A percentile compares a stretch with the other conserved stretches of the same genome.
Conservation (phyloP, 2,888 invertebrate genomes). For the Hyppa rectilinea region DNA sequence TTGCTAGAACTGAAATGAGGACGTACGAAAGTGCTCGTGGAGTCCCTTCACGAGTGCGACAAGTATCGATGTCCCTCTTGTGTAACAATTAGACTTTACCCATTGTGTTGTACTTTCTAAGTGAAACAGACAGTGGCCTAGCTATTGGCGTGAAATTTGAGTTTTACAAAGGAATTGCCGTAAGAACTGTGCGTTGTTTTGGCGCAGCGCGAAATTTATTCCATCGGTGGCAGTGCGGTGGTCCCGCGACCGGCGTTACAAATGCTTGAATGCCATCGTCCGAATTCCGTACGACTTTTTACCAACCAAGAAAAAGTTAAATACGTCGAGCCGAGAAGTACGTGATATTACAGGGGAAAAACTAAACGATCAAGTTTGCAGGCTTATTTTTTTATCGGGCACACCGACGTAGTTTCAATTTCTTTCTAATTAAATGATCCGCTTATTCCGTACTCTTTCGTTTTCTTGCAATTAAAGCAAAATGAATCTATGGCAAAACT, state of each 20-base stretch:
- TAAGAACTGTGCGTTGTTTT: constrained; percentile 55
- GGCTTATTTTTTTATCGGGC: constrained; percentile 52
- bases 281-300: constrained; percentile 69
- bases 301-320: constrained; percentile 60
- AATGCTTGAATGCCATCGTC: constrained; percentile 72
- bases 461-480: constrained; percentile 62
- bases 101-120: constrained; percentile 85
- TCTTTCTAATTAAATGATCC: constrained; percentile 67
- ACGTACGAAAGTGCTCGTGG: constrained; percentile 57
- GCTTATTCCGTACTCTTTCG: constrained; percentile 61
- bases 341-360: constrained; percentile 56
- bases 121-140: constrained; percentile 75
- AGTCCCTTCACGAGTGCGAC: constrained; percentile 68
- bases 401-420: constrained; percentile 56
- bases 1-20: constrained; percentile 57
- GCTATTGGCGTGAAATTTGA: constrained; percentile 80
- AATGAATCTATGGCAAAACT: constrained; percentile 54
- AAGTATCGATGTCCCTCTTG: constrained; percentile 78
- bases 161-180: constrained; percentile 76
- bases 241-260: constrained; percentile 73
- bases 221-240: constrained; percentile 60
- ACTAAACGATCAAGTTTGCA: constrained; percentile 55
- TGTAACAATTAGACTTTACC: constrained; percentile 79
- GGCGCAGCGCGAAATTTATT: constrained; percentile 69
- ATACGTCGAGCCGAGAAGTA: constrained; percentile 49